Percentiles rank a stretch among this genome's conserved stretches.
Evolutionary conservation across 2,888 invertebrate genomes (phyloP).

Genomic region (Dysmachus trigonus): DNA sequence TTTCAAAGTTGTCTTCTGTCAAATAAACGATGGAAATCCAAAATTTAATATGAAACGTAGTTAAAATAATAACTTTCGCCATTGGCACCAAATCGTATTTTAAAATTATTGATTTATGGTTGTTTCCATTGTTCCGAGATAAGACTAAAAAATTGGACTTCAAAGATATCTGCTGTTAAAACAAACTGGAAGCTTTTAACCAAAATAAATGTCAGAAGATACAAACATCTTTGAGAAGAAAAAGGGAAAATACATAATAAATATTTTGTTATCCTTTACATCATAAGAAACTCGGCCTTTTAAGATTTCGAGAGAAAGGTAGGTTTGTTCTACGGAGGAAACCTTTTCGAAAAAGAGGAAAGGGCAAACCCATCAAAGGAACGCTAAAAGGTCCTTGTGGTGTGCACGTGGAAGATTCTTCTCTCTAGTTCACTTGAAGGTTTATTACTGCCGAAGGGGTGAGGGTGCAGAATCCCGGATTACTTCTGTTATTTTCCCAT

Average conservation of each 20-base stretch:
- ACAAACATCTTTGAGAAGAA: no score
- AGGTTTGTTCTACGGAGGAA: not conserved
- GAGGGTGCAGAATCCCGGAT: not conserved
- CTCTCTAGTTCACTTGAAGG: not conserved
- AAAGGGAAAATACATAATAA: not conserved
- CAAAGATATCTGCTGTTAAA: no score
- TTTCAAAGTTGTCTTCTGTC: no score
- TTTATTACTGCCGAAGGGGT: not conserved
- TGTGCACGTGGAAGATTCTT: not conserved
- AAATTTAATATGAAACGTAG: no score
- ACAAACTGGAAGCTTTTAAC: no score
- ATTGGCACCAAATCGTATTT: no score
- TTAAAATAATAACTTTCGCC: no score
- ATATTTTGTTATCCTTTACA: not conserved
- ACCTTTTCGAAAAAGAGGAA: not conserved
- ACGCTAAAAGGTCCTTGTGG: not conserved
- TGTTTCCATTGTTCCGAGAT: no score
- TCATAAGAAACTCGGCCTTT: not conserved
- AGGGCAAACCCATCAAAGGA: not conserved
- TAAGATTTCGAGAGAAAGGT: not conserved
- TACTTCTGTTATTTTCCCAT: not conserved
- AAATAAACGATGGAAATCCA: no score
- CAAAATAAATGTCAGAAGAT: no score
- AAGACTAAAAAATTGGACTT: no score
- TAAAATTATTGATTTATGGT: no score